Evolutionary conservation across 1,140 invertebrate genomes (phyloP), one percentile per base, ranked within the genome.

Genomic region (Manduca sexta): DNA sequence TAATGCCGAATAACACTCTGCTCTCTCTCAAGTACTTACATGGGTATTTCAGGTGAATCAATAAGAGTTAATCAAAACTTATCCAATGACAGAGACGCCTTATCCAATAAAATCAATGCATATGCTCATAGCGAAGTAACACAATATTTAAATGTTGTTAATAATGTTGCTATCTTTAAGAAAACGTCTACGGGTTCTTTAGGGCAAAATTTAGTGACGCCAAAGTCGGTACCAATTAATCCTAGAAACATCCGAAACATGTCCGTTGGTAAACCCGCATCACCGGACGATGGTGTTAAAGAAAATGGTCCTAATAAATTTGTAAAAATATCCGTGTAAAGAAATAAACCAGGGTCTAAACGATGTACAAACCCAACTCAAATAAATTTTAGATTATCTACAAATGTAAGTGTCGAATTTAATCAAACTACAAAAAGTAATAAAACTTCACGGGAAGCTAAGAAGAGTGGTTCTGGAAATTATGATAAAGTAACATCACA

Each of bases 231-330:
- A 12, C 47, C 51, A 44, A 45, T 50, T 15, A 75, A 69, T 56
- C 69, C 74, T 4, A 74, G 33, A 52, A 75, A 71, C 55, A 45
- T 77, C 39, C 64, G 67, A 51, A 62, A 21, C 35, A 70, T 67
- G 65, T 66, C 66, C 4, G 64, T 74, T 55, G 69, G 49, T 21
- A 55, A 49, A 5, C 46, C 70, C 21, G 10, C 12, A 15, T n/a
- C n/a, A n/a, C n/a, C n/a, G n/a, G n/a, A n/a, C n/a, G 11, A 40
- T 40, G 4, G 21, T 26, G 21, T 8, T 26, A 26, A 8, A n/a
- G n/a, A n/a, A n/a, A n/a, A n/a, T n/a, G n/a, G n/a, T n/a, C n/a
- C n/a, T n/a, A n/a, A n/a, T n/a, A n/a, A n/a, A n/a, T n/a, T n/a
- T n/a, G n/a, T n/a, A n/a, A n/a, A n/a, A n/a, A n/a, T n/a, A n/a